Conservation (phyloP, 2,888 invertebrate species). For the Buathra laborator region DNA sequence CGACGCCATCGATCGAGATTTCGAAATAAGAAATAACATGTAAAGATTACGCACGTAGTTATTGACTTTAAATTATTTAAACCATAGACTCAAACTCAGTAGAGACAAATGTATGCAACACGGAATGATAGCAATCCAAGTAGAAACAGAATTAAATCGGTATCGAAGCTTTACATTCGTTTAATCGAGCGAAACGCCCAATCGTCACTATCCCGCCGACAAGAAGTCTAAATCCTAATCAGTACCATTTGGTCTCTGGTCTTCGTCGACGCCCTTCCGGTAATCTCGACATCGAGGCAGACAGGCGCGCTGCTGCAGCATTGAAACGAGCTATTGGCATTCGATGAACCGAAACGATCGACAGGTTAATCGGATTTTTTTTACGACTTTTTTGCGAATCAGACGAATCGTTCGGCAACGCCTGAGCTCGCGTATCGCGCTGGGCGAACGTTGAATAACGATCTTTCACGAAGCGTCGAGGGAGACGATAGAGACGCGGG, state of each 20-base stretch:
- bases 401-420: neutral
- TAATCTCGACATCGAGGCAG: neutral
- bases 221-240: slow-evolving; percentile 3
- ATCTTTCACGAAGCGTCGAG: neutral
- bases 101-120: neutral
- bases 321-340: neutral
- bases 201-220: neutral
- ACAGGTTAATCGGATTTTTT: neutral
- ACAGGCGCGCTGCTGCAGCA: neutral
- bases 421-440: neutral
- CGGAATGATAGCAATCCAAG: neutral
- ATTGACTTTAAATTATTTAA: no score
- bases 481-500: neutral
- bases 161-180: neutral
- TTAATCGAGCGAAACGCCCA: slow-evolving; percentile 1
- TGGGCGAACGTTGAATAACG: neutral
- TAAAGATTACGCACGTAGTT: no score
- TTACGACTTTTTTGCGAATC: neutral
- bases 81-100: neutral
- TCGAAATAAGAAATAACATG: no score
- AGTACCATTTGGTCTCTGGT: neutral
- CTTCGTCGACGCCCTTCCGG: slow-evolving; percentile 2
- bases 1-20: no score
- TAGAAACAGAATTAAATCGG: neutral
- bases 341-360: neutral